Conservation (phyloP, 1,140 invertebrate species). For the Frieseomelitta varia region DNA sequence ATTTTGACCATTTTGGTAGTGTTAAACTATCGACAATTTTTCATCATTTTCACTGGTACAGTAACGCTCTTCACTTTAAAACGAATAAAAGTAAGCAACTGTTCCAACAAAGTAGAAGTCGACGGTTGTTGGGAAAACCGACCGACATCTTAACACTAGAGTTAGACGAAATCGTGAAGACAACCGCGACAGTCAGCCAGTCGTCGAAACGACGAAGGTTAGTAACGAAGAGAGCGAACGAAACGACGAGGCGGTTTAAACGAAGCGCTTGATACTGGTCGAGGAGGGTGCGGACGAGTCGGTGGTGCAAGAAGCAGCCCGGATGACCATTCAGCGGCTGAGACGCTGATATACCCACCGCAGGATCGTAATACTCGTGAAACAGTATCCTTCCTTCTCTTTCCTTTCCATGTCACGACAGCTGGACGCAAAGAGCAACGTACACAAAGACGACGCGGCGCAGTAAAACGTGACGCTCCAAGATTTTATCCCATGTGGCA, state of each 20-base stretch:
- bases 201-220: neutral
- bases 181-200: neutral
- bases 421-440: conserved; percentile 56
- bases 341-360: conserved; percentile 33
- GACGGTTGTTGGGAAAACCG: neutral
- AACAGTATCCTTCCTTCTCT: conserved; percentile 60
- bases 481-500: conserved; percentile 52
- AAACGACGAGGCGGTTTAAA: conserved; percentile 14
- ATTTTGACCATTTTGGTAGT: no score
- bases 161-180: neutral
- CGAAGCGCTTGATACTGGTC: conserved; percentile 35
- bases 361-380: conserved; percentile 61
- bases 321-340: neutral
- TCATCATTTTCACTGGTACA: no score
- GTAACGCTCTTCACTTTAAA: no score
- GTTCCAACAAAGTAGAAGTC: neutral
- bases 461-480: conserved; percentile 62
- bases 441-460: conserved; percentile 48
- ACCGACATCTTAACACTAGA: neutral
- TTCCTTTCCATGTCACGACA: conserved; percentile 44
- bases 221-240: no score
- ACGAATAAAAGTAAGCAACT: no score
- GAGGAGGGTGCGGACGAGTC: neutral
- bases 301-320: neutral
- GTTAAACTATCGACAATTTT: no score